Conservation (phyloP, 2,113 vertebrate species). For the Mormyrus lacerda region DNA sequence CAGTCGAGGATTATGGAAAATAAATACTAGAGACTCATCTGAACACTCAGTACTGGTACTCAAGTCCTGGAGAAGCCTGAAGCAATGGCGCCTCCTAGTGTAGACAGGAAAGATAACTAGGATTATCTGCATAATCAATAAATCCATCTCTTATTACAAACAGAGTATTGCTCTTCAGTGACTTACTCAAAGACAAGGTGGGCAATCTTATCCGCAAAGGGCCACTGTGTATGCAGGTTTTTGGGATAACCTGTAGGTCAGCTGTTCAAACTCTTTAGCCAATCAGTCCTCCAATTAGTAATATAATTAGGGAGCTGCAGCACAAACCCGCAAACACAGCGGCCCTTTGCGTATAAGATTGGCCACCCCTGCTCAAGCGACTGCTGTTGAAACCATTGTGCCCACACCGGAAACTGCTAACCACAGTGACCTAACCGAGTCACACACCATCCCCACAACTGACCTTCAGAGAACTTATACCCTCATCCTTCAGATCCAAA, state of each 20-base stretch:
- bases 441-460: not conserved
- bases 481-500: not conserved
- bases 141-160: not conserved
- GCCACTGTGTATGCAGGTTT: no score
- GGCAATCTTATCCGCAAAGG: no score
- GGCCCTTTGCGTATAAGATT: no score
- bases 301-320: no score
- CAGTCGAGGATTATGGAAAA: not conserved
- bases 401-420: not conserved
- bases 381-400: not conserved
- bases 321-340: no score
- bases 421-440: not conserved
- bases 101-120: slow-evolving; percentile 12
- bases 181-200: not conserved
- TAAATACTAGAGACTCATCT: not conserved
- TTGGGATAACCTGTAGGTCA: no score
- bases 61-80: not conserved
- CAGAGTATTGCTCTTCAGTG: not conserved
- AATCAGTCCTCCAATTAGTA: no score
- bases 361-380: no score
- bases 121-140: not conserved
- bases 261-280: no score
- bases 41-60: not conserved
- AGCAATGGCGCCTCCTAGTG: slow-evolving; percentile 11
- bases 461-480: not conserved